Evolutionary conservation across 2,888 invertebrate species (phyloP), one percentile per base, ranked within the genome.

Genomic region (Orchesellides sinensis): DNA sequence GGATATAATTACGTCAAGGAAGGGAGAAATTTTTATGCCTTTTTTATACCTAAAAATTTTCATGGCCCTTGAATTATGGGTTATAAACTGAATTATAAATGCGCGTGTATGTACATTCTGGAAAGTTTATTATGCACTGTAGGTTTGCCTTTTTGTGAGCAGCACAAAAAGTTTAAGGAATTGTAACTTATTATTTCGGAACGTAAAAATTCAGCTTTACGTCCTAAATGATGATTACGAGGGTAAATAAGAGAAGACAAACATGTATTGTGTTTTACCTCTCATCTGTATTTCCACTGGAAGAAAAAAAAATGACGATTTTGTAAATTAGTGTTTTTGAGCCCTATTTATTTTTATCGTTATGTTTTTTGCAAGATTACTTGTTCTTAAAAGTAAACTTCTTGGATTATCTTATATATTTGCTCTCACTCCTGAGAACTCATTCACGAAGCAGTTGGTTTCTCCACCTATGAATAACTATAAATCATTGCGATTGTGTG

Each of bases 401-500:
- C 10, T 2, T 5, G n/a, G 40, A 2, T 40, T 5, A 2, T 40
- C n/a, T 40, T 40, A 40, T n/a, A n/a, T 40, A n/a, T 40, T 40
- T 40, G 5, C 10, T 32, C n/a, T 8, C 40, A 40, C 40, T 40
- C n/a, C 14, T n/a, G n/a, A n/a, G n/a, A n/a, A n/a, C n/a, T 40
- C 49, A 49, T 21, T 17, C 21, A 49, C n/a, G 21, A 35, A 8
- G 35, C 35, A 35, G n/a, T 49, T 49, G 17, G 17, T n/a, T 25
- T n/a, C 17, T 1, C 49, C 21, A 21, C 19, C n/a, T 49, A 19
- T 21, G 49, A 19, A 17, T 49, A 19, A 17, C 35, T 52, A 74
- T 74, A 74, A 63, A 74, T 74, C 74, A 74, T 65, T 23, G 32
- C 27, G 65, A 78, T 69, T 29, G 78, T 78, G 77, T 77, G 77